Percentiles rank a stretch among this genome's conserved stretches.
Conservation (phyloP, 2,113 vertebrate species). For the Pseudopipra pipra region DNA sequence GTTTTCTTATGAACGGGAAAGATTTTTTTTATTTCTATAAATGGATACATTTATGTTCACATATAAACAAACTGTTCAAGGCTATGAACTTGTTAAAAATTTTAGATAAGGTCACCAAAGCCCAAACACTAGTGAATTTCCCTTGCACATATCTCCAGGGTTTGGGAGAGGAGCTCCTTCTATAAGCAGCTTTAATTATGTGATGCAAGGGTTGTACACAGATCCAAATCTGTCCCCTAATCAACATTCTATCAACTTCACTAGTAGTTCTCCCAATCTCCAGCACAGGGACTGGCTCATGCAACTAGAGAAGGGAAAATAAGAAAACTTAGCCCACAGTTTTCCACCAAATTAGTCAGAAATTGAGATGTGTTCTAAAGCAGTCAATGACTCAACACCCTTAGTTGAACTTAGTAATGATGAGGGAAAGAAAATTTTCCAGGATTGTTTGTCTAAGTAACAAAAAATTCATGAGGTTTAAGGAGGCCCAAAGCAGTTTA, state of each 20-base stretch:
- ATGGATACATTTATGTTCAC: not conserved
- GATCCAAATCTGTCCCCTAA: not conserved
- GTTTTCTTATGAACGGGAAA: not conserved
- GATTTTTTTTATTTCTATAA: not conserved
- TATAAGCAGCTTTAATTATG: not conserved
- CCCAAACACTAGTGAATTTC: not conserved
- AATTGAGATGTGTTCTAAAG: not conserved
- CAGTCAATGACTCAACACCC: not conserved
- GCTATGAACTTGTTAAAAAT: not conserved
- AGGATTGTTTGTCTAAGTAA: not conserved
- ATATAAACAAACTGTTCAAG: not conserved
- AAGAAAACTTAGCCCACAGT: not conserved
- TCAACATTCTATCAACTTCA: not conserved
- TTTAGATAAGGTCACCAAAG: not conserved
- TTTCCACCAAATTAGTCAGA: not conserved
- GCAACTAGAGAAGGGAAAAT: not conserved
- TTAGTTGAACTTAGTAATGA: slow-evolving; percentile 1
- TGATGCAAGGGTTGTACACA: not conserved
- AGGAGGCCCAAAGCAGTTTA: not conserved
- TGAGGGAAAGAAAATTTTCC: slow-evolving; percentile 1
- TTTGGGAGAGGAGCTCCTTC: not conserved
- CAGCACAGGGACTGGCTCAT: not conserved
- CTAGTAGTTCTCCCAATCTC: not conserved
- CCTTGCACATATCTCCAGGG: not conserved
- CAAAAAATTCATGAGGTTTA: not conserved